Percentiles rank a stretch among this genome's conserved stretches.
Conservation (phyloP, 2,797 vertebrate genomes). For the Glyptemys insculpta region DNA sequence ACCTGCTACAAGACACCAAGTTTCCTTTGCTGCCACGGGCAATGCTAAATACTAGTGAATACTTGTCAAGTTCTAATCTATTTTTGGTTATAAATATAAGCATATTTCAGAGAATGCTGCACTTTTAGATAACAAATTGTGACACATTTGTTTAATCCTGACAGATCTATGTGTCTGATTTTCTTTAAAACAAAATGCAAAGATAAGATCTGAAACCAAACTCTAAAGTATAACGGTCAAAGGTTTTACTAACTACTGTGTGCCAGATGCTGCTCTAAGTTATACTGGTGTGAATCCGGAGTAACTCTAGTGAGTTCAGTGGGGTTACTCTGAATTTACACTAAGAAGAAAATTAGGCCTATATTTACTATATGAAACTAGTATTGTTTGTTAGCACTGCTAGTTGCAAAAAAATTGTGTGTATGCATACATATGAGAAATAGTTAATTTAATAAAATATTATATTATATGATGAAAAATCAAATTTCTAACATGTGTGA, state of each 20-base stretch:
- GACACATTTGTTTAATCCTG: slow-evolving; percentile 22
- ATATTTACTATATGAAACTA: slow-evolving; percentile 21
- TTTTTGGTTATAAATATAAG: neutral
- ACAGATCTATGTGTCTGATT: neutral
- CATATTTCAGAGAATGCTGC: slow-evolving; percentile 14
- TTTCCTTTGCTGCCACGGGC: neutral
- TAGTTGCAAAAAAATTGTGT: neutral
- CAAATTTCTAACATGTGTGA: slow-evolving; percentile 27
- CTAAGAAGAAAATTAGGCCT: slow-evolving; percentile 3
- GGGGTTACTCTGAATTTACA: slow-evolving; percentile 12
- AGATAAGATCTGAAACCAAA: slow-evolving; percentile 51
- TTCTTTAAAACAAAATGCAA: slow-evolving; percentile 45
- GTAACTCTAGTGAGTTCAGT: neutral
- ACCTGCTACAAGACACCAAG: neutral
- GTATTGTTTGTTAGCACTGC: neutral
- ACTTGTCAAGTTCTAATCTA: slow-evolving; percentile 15
- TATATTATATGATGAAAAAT: slow-evolving; percentile 20
- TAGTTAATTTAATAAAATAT: neutral
- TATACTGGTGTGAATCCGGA: neutral
- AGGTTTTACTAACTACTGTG: neutral
- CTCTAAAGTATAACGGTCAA: slow-evolving; percentile 31
- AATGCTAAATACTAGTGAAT: neutral
- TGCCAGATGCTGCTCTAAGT: neutral
- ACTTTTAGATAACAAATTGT: slow-evolving; percentile 23
- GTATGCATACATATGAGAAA: neutral